Evolutionary conservation across 2,888 invertebrate species (phyloP).

Genomic region (Alentia gelatinosa): DNA sequence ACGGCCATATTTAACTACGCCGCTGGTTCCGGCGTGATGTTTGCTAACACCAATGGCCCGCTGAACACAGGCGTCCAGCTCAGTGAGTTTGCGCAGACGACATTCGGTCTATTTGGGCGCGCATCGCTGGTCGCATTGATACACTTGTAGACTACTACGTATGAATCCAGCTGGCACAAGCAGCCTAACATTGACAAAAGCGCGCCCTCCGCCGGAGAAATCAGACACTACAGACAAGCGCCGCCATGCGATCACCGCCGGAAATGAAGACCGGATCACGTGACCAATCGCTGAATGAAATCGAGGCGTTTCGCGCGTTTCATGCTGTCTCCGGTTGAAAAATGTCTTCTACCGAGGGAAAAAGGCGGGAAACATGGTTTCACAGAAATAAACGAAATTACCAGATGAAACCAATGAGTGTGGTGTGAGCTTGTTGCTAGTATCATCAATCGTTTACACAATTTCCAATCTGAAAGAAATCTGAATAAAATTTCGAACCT

Average conservation of each 20-base stretch:
- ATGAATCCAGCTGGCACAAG: neutral
- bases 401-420: neutral
- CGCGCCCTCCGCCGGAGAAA: neutral
- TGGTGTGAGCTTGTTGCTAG: no score
- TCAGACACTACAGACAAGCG: neutral
- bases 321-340: neutral
- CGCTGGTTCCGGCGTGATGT: no score
- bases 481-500: no score
- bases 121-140: neutral
- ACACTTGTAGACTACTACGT: neutral
- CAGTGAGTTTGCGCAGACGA: neutral
- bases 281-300: neutral
- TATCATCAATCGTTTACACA: no score
- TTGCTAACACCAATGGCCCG: no score
- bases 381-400: neutral
- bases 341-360: neutral
- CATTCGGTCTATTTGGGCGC: neutral
- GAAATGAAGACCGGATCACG: constrained; percentile 21
- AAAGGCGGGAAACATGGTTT: neutral
- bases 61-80: neutral
- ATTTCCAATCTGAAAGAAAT: no score
- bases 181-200: neutral
- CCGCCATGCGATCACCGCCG: constrained; percentile 3
- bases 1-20: no score
- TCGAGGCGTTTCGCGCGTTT: neutral